Conservation (phyloP, 2,797 vertebrate genomes). For the Melanogrammus aeglefinus region DNA sequence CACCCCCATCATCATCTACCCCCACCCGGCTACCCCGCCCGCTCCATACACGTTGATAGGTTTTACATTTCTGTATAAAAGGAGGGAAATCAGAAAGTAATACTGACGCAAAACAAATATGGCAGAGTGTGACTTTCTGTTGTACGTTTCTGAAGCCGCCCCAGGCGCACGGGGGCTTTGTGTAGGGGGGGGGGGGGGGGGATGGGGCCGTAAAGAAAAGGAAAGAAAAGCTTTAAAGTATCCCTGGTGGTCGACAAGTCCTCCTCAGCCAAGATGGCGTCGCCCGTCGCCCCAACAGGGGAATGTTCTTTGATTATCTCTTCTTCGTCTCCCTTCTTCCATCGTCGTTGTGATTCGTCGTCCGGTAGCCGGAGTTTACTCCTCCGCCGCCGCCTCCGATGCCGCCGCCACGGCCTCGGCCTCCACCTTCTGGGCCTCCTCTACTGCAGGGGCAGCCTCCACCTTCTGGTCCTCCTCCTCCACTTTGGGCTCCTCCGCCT, state of each 20-base stretch:
- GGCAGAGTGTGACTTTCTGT: constrained; percentile 70
- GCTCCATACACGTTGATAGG: constrained; percentile 82
- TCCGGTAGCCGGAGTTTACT: not conserved
- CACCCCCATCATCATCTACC: constrained; percentile 77
- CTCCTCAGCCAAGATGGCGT: constrained; percentile 87
- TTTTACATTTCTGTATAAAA: constrained; percentile 85
- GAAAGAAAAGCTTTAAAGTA: constrained; percentile 82
- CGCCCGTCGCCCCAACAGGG: constrained; percentile 86
- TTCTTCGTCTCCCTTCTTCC: constrained; percentile 43
- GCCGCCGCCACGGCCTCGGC: constrained; percentile 51
- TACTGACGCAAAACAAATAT: constrained; percentile 87
- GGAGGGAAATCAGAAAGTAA: constrained; percentile 77
- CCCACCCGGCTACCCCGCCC: constrained; percentile 79
- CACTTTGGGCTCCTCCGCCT: constrained; percentile 62
- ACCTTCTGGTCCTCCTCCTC: constrained; percentile 49
- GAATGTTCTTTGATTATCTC: constrained; percentile 84
- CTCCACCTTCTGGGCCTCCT: constrained; percentile 73
- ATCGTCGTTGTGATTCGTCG: not conserved
- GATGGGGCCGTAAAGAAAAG: constrained; percentile 57
- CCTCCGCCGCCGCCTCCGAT: constrained; percentile 74
- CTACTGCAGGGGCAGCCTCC: constrained; percentile 24
- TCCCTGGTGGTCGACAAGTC: constrained; percentile 89
- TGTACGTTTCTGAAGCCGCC: constrained; percentile 70
- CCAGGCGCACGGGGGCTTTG: constrained; percentile 82
- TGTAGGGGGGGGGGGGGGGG: constrained; percentile 52